phyloP scores from a whole-genome alignment of 2,888 invertebrate species.

The Sisyra nigra region DNA sequence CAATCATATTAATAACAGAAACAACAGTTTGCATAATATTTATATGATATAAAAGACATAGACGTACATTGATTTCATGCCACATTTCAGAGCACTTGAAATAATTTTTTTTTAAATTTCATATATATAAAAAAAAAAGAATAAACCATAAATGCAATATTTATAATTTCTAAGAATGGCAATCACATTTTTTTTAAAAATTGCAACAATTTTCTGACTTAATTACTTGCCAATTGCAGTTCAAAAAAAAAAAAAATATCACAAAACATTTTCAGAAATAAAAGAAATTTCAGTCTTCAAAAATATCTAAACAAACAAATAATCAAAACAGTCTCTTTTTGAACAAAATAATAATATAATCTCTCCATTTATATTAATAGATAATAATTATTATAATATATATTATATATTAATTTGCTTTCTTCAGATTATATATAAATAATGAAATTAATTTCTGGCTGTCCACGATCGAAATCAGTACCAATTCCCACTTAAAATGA shows the following conservation, averaged over 20 bases:
- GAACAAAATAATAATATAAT: slow-evolving; percentile 7
- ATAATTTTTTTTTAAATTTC: neutral
- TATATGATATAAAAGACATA: no score
- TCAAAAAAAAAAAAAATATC: slow-evolving; percentile 8
- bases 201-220: slow-evolving; percentile 5
- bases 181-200: slow-evolving; percentile 6
- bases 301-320: slow-evolving; percentile 8
- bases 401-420: slow-evolving; percentile 3
- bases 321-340: neutral
- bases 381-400: slow-evolving; percentile 2
- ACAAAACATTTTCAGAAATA: slow-evolving; percentile 9
- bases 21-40: slow-evolving; percentile 13
- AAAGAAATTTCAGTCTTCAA: slow-evolving; percentile 8
- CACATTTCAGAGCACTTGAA: neutral
- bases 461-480: no score
- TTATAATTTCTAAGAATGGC: neutral
- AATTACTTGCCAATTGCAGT: slow-evolving; percentile 8
- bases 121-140: neutral
- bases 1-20: slow-evolving; percentile 13
- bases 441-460: slow-evolving; percentile 3
- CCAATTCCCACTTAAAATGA: no score
- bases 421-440: slow-evolving; percentile 6
- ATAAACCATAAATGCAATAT: neutral
- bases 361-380: slow-evolving; percentile 6
- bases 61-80: no score